Conservation (phyloP, 2,888 invertebrate species). For the Disparrhopalites patrizii region DNA sequence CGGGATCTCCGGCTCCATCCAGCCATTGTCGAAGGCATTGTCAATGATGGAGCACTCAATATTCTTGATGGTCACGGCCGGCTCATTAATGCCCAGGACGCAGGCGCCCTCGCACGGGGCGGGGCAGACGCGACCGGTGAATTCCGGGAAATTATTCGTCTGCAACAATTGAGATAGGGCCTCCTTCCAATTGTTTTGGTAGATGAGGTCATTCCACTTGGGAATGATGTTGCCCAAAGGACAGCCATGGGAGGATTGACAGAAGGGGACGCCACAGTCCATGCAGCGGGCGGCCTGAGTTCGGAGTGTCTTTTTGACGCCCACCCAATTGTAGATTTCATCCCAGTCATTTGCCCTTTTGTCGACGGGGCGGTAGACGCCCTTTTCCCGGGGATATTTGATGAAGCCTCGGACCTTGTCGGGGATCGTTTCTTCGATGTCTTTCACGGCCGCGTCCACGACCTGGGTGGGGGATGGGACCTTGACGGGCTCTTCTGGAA, state of each 20-base stretch:
- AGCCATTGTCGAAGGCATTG: conserved; percentile 92
- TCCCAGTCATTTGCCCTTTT: conserved; percentile 91
- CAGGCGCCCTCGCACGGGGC: conserved; percentile 99
- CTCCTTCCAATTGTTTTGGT: conserved; percentile 87
- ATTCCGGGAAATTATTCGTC: conserved; percentile 99
- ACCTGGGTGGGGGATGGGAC: conserved; percentile 32
- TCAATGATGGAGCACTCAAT: conserved; percentile 99
- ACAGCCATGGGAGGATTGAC: conserved; percentile 91
- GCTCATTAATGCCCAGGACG: conserved; percentile 90
- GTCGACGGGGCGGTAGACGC: conserved; percentile 78
- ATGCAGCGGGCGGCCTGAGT: conserved; percentile 93
- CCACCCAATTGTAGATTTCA: conserved; percentile 85
- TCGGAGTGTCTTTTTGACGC: conserved; percentile 78
- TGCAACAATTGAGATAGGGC: conserved; percentile 88
- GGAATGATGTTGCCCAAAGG: conserved; percentile 98
- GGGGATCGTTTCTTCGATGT: conserved; percentile 84
- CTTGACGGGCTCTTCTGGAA: conserved; percentile 49
- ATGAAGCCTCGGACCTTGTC: conserved; percentile 85
- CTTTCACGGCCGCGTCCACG: conserved; percentile 57
- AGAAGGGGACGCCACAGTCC: conserved; percentile 99
- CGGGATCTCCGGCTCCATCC: conserved; percentile 82
- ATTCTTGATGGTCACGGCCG: conserved; percentile 97
- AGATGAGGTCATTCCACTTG: conserved; percentile 98
- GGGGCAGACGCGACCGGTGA: conserved; percentile 88
- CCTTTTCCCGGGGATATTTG: conserved; percentile 87